Percentiles rank a stretch among this genome's conserved stretches.
phyloP scores from a whole-genome alignment of 2,888 invertebrate species.

The Macaria notata region DNA sequence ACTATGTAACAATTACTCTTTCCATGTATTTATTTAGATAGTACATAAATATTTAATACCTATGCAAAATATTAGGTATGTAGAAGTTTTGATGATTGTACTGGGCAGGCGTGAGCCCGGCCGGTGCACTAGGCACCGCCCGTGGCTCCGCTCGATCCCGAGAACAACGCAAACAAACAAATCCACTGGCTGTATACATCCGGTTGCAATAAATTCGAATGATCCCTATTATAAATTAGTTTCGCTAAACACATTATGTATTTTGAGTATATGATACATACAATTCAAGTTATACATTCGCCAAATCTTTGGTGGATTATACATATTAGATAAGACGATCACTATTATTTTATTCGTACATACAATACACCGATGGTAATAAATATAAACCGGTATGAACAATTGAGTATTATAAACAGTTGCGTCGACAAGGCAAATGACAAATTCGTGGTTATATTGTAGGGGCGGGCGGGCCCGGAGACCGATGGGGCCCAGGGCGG shows the following conservation, averaged over 20 bases:
- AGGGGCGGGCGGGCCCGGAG: constrained; percentile 2
- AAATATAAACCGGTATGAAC: constrained; percentile 29
- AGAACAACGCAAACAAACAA: constrained; percentile 14
- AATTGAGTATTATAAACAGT: constrained; percentile 48
- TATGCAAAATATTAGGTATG: constrained; percentile 12
- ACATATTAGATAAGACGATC: constrained; percentile 18
- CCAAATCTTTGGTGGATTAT: constrained; percentile 56
- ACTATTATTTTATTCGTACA: constrained; percentile 21
- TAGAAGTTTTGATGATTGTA: constrained; percentile 7
- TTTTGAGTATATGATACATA: constrained; percentile 15
- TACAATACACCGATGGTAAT: constrained; percentile 18
- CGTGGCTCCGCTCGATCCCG: not conserved
- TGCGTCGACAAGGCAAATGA: constrained; percentile 45
- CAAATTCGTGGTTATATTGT: constrained; percentile 43
- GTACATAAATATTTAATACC: constrained; percentile 11
- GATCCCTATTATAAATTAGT: constrained; percentile 24
- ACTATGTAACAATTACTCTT: constrained; percentile 19
- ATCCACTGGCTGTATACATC: constrained; percentile 5
- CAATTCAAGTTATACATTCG: constrained; percentile 36
- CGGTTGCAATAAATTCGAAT: constrained; percentile 23
- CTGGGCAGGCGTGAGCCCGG: not conserved
- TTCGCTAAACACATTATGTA: constrained; percentile 6
- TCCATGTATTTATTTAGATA: constrained; percentile 22
- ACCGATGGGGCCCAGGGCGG: not conserved
- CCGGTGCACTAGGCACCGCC: too few species aligned